Percentiles rank a stretch among this genome's conserved stretches.
phyloP scores from a whole-genome alignment of 1,140 invertebrate genomes.

The Diorhabda elongata region DNA sequence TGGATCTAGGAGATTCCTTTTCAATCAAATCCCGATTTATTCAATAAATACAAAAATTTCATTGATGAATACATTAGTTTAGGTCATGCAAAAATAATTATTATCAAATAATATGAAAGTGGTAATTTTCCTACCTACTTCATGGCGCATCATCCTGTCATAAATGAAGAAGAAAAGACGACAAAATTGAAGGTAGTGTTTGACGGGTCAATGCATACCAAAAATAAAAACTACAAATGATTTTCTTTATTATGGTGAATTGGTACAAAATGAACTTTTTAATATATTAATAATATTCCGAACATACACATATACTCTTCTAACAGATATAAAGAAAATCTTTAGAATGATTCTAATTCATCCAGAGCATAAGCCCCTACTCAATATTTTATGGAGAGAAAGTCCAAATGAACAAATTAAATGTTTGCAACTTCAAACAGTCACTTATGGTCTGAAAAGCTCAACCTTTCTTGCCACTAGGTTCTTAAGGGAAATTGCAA shows the following conservation, averaged over 20 bases:
- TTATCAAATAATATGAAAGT: not conserved
- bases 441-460: constrained; percentile 17
- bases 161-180: too few relatives aligned
- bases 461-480: constrained; percentile 16
- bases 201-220: constrained; percentile 39
- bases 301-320: constrained; percentile 11
- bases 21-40: too few relatives aligned
- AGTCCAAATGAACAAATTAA: not conserved
- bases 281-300: constrained; percentile 20
- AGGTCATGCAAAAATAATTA: not conserved
- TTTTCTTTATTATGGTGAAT: constrained; percentile 33
- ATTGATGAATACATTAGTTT: not conserved
- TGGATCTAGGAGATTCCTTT: too few relatives aligned
- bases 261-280: constrained; percentile 20
- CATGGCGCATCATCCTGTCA: too few relatives aligned
- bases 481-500: constrained; percentile 18
- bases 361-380: not conserved
- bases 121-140: too few relatives aligned
- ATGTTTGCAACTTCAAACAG: constrained; percentile 9
- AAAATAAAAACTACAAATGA: constrained; percentile 39
- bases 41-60: not conserved
- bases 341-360: constrained; percentile 15
- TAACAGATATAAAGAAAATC: constrained; percentile 19
- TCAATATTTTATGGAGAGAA: not conserved
- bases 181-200: constrained; percentile 7